Evolutionary conservation across 2,888 invertebrate genomes (phyloP).

Genomic region (Sarcophaga variegata): DNA sequence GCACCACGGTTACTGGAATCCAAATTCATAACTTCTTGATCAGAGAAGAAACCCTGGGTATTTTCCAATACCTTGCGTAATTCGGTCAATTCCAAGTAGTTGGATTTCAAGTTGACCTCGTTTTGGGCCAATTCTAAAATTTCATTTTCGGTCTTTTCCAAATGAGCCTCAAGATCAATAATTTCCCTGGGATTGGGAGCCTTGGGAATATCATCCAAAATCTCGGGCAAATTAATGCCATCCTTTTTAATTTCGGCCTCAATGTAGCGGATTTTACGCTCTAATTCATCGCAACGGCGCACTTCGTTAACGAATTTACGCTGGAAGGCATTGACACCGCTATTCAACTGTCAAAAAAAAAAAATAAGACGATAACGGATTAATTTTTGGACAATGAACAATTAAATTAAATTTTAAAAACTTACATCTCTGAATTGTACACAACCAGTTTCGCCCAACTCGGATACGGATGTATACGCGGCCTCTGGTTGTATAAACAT

Average conservation of each 20-base stretch:
- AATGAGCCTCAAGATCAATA: constrained; percentile 91
- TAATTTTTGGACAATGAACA: not conserved
- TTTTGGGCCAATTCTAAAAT: constrained; percentile 97
- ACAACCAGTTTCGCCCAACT: constrained; percentile 96
- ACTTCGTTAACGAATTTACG: constrained; percentile 94
- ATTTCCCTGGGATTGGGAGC: constrained; percentile 91
- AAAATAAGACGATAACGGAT: not conserved
- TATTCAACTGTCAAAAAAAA: constrained; percentile 85
- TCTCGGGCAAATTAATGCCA: constrained; percentile 88
- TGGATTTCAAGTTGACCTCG: constrained; percentile 96
- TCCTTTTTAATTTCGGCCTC: constrained; percentile 92
- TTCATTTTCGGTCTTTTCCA: constrained; percentile 98
- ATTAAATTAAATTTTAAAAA: constrained; percentile 72
- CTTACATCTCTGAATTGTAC: constrained; percentile 98
- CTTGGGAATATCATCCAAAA: constrained; percentile 86
- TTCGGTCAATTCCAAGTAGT: constrained; percentile 96
- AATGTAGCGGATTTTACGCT: constrained; percentile 90
- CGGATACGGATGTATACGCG: constrained; percentile 96
- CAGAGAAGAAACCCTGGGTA: constrained; percentile 86
- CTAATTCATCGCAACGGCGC: constrained; percentile 92
- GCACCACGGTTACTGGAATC: constrained; percentile 89
- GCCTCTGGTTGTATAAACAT: constrained; percentile 98
- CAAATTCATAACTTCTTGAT: constrained; percentile 80
- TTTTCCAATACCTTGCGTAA: constrained; percentile 95
- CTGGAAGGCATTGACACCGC: constrained; percentile 91